Base-by-base conservation (phyloP, 2,113 vertebrate genomes). In the Ophthalmolycus amberensis region DNA sequence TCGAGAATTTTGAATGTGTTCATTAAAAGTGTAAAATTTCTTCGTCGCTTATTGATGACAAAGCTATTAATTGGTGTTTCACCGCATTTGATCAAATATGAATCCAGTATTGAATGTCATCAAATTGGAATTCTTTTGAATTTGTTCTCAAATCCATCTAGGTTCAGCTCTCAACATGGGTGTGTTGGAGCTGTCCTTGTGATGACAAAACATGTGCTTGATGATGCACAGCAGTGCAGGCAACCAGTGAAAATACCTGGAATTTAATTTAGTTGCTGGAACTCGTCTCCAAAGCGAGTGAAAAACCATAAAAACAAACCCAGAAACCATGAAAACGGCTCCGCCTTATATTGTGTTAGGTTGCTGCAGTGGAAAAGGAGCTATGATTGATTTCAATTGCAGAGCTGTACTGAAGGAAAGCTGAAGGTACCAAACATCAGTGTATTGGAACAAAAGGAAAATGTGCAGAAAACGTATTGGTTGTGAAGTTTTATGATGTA, bases 251-350 rank as follows among this genome's bases (percentile, higher is more conserved):
- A 42, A 71, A 27, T 25, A 56, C 32, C 34, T 38, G 6, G 22
- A 59, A 20, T 6, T n/a, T 9, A 12, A 27, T 25, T 25, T 12
- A 52, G 1, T 27, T 54, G 32, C 16, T 22, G 15, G 48, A 54
- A 29, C 5, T 27, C 6, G 0, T 54, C n/a, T 1, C 18, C 6
- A 22, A 15, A 56, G 37, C 11, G 1, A 6, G 29, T 4, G 1
- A 2, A 75, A 3, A 40, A 29, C 16, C 16, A 0, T 5, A 10
- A 10, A 22, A 67, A 44, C 18, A n/a, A 56, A 77, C 25, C 1
- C 11, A 32, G 16, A 40, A 37, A 20, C 4, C 27, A 37, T 4
- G 9, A 64, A 75, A 63, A 10, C 15, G 20, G 7, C 48, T 9
- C 0, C 46, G 8, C 2, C 0, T 32, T 11, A 22, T 16, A 65